Evolutionary conservation across 2,888 invertebrate species (phyloP), one percentile per base, ranked within the genome.

Genomic region (Macroteleia sp.): DNA sequence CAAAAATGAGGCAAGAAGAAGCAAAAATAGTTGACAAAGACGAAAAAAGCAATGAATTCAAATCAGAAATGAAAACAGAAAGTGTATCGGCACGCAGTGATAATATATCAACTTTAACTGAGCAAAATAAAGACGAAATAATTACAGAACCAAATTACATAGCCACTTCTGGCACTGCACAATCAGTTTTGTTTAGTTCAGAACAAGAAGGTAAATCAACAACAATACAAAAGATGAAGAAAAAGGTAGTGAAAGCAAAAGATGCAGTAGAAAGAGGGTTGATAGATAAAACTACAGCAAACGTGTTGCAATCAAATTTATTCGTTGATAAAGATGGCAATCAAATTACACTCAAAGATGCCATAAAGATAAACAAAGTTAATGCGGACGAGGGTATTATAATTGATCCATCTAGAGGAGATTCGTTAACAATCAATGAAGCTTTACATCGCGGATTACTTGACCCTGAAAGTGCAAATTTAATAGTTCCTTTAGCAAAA

Each of bases 381-480:
- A 94, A 96, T 89, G 95, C 96, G 46, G 93, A 94, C 52, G 93
- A 93, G 46, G 98, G 98, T 19, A 94, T 94, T 81, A 95, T 98
- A 74, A 92, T 95, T 3, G 98, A 99, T 92, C 96, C 96, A 1
- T 94, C 96, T 86, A 94, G 95, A 74, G 96, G 97, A 50, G 95
- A 97, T 82, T 91, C 95, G 8, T 88, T 98, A 9, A 95, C 94
- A 8, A 95, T 99, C 66, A 94, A 95, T 70, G 95, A 97, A 92
- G 99, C 98, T 0, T 93, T 98, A 25, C 93, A 95, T 54, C 93
- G 96, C 78, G 97, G 97, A 62, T 94, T 98, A 77, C 91, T 97
- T 76, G 97, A 97, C 92, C 93, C 95, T 1, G 94, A 95, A 80
- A 95, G 94, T 67, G 95, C 94, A 50, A 95, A 96, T 88, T 91